Evolutionary conservation across 2,113 vertebrate species (phyloP), one percentile per base, ranked within the genome.

Genomic region (Brachyhypopomus occidentalis): DNA sequence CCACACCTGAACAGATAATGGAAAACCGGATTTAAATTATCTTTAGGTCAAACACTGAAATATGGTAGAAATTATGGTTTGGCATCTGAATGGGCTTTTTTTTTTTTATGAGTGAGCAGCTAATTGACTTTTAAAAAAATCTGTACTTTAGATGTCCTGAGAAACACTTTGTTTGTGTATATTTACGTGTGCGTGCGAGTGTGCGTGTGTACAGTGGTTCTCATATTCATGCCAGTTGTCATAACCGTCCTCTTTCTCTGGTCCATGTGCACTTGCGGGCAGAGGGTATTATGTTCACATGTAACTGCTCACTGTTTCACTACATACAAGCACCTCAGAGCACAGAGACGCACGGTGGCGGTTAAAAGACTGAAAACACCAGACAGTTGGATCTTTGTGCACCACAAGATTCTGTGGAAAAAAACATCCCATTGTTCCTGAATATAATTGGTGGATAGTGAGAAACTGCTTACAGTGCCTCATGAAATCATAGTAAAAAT

Each of bases 1-100:
- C 78, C 86, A 85, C 87, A 87, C 89, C 62, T 45, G 75, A 67
- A 20, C 4, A 34, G 75, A 67, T 23, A 77, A 48, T 66, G 41
- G 19, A 67, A 67, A 67, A 67, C 14, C 20, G 34, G 36, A 63
- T 63, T 76, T 63, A n/a, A 76, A 76, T 76, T 77, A 77, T 77
- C 59, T 25, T 63, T 27, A 17, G 58, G 41, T 63, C 17, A 19
- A 77, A 64, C 60, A 14, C 59, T 45, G 36, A 41, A 59, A 63
- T n/a, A 38, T 38, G 16, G 12, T n/a, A 2, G 27, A 36, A 30
- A 38, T 16, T 60, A 56, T n/a, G 72, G 19, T 25, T 59, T 25
- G 48, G 56, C 36, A n/a, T 75, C 56, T 63, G 58, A 41, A 62
- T 64, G 63, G 63, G 3, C 63, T 34, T 17, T 4, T 66, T 17